phyloP scores from a whole-genome alignment of 2,113 vertebrate genomes.

The Coracopsis vasa region DNA sequence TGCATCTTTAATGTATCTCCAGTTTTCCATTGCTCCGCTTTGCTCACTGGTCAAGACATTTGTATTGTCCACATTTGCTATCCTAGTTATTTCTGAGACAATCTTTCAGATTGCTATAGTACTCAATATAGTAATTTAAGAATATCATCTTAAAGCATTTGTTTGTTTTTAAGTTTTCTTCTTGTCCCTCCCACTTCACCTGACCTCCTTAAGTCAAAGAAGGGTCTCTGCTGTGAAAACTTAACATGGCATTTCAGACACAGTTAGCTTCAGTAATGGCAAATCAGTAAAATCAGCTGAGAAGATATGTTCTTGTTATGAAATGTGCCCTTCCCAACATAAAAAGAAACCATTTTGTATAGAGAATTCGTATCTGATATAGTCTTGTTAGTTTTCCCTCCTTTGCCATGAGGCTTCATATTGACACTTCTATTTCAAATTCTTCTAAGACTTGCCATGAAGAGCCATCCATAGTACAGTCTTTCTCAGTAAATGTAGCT shows the following conservation, averaged over 20 bases:
- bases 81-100: not conserved
- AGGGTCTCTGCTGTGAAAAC: not conserved
- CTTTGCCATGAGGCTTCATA: not conserved
- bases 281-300: not conserved
- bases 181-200: not conserved
- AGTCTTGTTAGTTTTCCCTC: not conserved
- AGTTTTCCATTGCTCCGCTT: not conserved
- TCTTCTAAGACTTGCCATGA: not conserved
- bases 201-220: not conserved
- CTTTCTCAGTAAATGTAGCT: not conserved
- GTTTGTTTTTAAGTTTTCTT: not conserved
- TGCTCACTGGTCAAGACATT: not conserved
- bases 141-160: not conserved
- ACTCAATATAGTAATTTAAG: not conserved
- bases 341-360: not conserved
- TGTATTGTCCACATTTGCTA: not conserved
- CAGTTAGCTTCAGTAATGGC: not conserved
- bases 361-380: not conserved
- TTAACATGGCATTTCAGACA: not conserved
- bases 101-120: not conserved
- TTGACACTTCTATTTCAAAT: not conserved
- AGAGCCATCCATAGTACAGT: not conserved
- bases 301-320: not conserved
- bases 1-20: not conserved
- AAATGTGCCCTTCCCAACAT: not conserved